phyloP scores from a whole-genome alignment of 1,140 invertebrate genomes.

The Pemphigus obesinymphae region DNA sequence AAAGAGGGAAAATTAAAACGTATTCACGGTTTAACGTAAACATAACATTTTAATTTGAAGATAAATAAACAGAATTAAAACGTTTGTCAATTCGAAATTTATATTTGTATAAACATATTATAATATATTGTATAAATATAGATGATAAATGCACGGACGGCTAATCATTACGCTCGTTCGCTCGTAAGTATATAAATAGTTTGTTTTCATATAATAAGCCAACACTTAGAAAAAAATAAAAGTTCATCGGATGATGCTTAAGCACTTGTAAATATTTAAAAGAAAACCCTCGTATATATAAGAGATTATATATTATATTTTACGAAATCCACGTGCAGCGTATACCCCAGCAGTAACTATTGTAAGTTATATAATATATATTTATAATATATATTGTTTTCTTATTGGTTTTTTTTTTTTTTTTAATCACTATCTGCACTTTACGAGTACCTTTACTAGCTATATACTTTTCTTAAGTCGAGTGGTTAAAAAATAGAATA shows the following conservation, averaged over 20 bases:
- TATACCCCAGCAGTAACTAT: no score
- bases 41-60: background rate
- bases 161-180: background rate
- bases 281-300: background rate
- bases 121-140: no score
- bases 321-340: background rate
- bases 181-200: background rate
- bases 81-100: background rate
- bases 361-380: no score
- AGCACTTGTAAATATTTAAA: background rate
- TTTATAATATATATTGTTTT: no score
- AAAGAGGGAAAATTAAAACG: background rate
- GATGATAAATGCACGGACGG: background rate
- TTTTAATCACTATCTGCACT: no score
- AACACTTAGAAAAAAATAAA: background rate
- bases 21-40: background rate
- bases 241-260: background rate
- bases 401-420: no score
- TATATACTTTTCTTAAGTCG: no score
- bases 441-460: no score
- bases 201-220: background rate
- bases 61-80: slow-evolving; percentile 21
- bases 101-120: background rate
- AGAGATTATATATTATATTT: no score
- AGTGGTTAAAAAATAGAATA: no score